A percentile compares a stretch with the other conserved stretches of the same genome.
phyloP scores from a whole-genome alignment of 2,888 invertebrate species.

The Megamerina dolium region DNA sequence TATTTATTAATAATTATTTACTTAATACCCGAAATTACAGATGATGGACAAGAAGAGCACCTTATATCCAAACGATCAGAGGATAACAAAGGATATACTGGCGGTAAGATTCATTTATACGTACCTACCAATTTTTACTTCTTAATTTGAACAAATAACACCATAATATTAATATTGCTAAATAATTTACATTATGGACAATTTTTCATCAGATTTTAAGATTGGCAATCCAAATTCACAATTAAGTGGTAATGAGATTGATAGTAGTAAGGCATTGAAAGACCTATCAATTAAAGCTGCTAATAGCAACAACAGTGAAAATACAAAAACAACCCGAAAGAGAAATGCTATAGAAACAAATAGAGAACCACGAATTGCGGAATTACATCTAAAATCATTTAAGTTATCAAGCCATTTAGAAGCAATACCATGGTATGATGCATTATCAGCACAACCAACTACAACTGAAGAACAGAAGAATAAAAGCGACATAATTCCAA shows the following conservation, averaged over 20 bases:
- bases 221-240: constrained; percentile 36
- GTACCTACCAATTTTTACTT: no score
- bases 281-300: neutral
- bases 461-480: neutral
- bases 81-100: no score
- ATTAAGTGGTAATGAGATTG: constrained; percentile 25
- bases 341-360: neutral
- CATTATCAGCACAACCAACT: neutral
- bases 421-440: constrained; percentile 25
- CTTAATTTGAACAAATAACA: no score
- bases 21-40: no score
- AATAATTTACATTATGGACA: no score
- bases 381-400: constrained; percentile 35
- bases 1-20: no score
- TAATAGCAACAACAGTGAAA: neutral
- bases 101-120: no score
- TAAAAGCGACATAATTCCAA: no score
- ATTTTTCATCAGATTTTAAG: constrained; percentile 25
- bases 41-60: no score
- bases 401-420: constrained; percentile 17
- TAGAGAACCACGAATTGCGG: constrained; percentile 27
- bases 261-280: constrained; percentile 17
- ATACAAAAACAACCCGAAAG: neutral
- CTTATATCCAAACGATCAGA: no score
- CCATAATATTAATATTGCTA: no score